phyloP scores from a whole-genome alignment of 2,113 vertebrate genomes.

The Sisor rabdophorus region DNA sequence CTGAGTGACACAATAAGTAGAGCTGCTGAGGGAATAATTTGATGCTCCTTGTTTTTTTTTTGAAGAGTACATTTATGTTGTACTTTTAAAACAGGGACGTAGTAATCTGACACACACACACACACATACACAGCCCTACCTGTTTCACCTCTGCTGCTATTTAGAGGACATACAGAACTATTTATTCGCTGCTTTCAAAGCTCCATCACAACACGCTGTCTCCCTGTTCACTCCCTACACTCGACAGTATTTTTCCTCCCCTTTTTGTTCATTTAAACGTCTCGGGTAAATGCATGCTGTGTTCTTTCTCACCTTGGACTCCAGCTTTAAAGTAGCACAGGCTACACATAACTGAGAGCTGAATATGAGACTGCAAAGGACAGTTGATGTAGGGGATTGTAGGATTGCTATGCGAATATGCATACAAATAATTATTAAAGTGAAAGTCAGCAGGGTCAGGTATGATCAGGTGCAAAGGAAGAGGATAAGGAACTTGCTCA shows the following conservation, averaged over 20 bases:
- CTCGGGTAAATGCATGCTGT: constrained; percentile 14
- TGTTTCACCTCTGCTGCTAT: constrained; percentile 34
- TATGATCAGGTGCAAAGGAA: no score
- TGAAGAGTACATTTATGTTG: constrained; percentile 29
- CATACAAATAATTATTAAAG: not conserved
- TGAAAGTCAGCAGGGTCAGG: no score
- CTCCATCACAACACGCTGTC: not conserved
- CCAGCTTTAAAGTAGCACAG: not conserved
- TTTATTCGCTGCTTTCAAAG: constrained; percentile 34
- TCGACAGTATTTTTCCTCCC: constrained; percentile 22
- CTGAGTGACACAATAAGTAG: constrained; percentile 45
- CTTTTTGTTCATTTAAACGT: constrained; percentile 3
- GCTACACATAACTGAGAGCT: not conserved
- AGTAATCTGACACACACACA: constrained; percentile 21
- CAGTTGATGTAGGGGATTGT: not conserved
- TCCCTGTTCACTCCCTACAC: constrained; percentile 26
- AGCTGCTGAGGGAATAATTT: constrained; percentile 43
- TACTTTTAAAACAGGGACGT: constrained; percentile 29
- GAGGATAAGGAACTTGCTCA: no score
- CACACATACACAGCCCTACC: not conserved
- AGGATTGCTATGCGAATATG: no score
- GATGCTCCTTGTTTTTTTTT: constrained; percentile 32
- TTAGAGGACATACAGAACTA: constrained; percentile 20
- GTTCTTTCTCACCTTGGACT: constrained; percentile 18
- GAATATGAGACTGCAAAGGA: not conserved